Percentiles rank a stretch among this genome's conserved stretches.
phyloP scores from a whole-genome alignment of 1,140 invertebrate genomes.

The Lutraria rhynchaena region DNA sequence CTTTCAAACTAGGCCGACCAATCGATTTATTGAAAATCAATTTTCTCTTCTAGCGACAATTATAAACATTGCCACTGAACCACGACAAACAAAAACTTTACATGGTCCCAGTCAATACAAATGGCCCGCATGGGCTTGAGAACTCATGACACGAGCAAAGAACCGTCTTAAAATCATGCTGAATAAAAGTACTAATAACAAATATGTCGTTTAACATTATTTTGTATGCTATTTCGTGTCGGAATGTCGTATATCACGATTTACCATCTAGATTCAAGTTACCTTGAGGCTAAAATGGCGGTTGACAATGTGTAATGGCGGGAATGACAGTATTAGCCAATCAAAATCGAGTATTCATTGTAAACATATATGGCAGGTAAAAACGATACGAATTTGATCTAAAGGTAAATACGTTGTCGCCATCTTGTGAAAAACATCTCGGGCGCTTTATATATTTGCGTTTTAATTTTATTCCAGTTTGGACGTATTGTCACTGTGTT shows the following conservation, averaged over 20 bases:
- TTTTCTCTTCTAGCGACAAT: slow-evolving; percentile 58
- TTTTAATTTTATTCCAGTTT: slow-evolving; percentile 14
- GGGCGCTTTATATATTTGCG: not conserved
- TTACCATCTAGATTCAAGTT: slow-evolving; percentile 55
- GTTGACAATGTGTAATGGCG: slow-evolving; percentile 55
- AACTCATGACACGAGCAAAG: too few species aligned
- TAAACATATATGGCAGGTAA: slow-evolving; percentile 61
- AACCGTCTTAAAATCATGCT: too few species aligned
- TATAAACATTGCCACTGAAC: slow-evolving; percentile 57
- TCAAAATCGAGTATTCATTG: slow-evolving; percentile 38
- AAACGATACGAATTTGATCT: slow-evolving; percentile 20
- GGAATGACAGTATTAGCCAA: slow-evolving; percentile 45
- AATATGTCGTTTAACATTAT: slow-evolving; percentile 3
- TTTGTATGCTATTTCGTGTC: slow-evolving; percentile 28
- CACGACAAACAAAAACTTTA: not conserved
- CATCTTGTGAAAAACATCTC: slow-evolving; percentile 17
- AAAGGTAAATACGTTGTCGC: not conserved
- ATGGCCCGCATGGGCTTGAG: not conserved
- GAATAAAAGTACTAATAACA: too few species aligned
- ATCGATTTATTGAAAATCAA: slow-evolving; percentile 61
- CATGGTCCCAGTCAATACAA: slow-evolving; percentile 6
- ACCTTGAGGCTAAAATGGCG: slow-evolving; percentile 53
- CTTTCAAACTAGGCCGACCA: slow-evolving; percentile 22
- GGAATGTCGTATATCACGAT: slow-evolving; percentile 57
- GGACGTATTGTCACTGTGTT: not conserved